Base-by-base conservation (phyloP, 2,797 vertebrate species). In the Ptychobarbus kaznakovi region DNA sequence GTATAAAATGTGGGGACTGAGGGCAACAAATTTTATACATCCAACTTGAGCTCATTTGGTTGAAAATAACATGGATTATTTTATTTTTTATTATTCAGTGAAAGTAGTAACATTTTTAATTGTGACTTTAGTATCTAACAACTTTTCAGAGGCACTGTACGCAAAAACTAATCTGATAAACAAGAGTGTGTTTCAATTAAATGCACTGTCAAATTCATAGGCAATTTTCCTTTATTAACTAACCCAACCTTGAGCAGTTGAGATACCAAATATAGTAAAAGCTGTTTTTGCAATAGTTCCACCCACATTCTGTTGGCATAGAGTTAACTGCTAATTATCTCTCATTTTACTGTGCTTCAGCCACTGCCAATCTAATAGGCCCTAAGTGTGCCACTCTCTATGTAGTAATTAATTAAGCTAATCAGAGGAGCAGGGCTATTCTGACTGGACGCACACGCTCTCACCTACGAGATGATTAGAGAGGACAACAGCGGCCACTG, bases 401-500 rank as follows among this genome's bases (percentile, higher is more conserved):
- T 89, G 89, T 86, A 91, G 91, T 92, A 92, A 93, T 93, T 92
- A 94, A 93, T 93, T 92, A 92, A 91, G 90, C 91, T 89, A 93
- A 93, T 92, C 89, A 91, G 87, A 92, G 87, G 75, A 90, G 90
- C 82, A 92, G 82, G 70, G 86, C 88, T 89, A 84, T 84, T 88
- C 88, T 87, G 84, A 93, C 90, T 90, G 91, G 88, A 91, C 87
- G 89, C 90, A 81, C 68, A 81, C 49, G 20, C 72, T 44, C 22
- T 86, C 85, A 69, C 49, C 72, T 28, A 91, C 90, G 88, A 90
- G 91, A 91, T 90, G 89, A 94, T 93, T 92, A 92, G 90, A 90
- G 87, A 91, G 88, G 90, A 75, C 28, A 66, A 83, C 72, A 74
- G 25, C 11, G 69, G 69, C 53, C 53, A 75, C 28, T 38, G 32